Evolutionary conservation across 1,140 invertebrate species (phyloP).

Genomic region (Zeugodacus cucurbitae): DNA sequence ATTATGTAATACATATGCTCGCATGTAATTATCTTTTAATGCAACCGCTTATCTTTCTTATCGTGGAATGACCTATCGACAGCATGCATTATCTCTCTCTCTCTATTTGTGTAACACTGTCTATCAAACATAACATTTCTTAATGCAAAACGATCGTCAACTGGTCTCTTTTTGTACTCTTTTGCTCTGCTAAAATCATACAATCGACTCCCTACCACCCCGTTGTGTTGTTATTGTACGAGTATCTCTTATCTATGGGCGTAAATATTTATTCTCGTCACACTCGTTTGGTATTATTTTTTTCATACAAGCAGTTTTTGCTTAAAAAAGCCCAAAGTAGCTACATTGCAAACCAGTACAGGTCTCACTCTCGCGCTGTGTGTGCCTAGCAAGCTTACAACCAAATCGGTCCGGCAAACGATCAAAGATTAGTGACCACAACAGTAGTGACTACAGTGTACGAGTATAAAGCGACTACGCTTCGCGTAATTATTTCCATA

Average conservation of each 20-base stretch:
- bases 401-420: background rate
- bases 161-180: background rate
- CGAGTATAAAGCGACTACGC: background rate
- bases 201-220: background rate
- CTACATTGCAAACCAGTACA: background rate
- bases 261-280: background rate
- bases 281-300: background rate
- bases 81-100: background rate
- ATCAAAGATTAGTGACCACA: background rate
- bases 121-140: background rate
- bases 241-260: conserved; percentile 27
- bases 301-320: background rate
- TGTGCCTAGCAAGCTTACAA: background rate
- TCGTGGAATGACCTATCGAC: background rate
- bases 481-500: background rate
- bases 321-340: conserved; percentile 9
- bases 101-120: background rate
- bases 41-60: background rate
- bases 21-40: background rate
- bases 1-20: background rate
- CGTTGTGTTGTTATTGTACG: background rate
- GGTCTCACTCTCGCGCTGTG: background rate
- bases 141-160: background rate
- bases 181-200: background rate
- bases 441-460: background rate